Conservation (phyloP, 2,888 invertebrate species). For the Cheiracanthium punctorium region DNA sequence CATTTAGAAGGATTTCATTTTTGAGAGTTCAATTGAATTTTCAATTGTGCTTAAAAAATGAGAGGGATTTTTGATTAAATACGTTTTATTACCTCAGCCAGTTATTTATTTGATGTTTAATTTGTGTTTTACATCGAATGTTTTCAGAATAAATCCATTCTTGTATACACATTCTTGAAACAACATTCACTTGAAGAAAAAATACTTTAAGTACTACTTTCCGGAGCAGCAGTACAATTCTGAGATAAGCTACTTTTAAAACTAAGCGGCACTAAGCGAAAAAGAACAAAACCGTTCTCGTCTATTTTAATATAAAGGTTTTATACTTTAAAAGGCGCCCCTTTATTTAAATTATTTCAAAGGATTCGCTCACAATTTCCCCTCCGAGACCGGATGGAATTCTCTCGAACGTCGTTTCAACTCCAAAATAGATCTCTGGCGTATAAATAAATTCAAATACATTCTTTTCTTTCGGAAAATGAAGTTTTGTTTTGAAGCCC, state of each 20-base stretch:
- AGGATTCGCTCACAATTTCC: neutral
- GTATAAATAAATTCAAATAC: neutral
- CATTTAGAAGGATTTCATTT: too few relatives aligned
- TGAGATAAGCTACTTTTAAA: neutral
- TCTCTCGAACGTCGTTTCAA: neutral
- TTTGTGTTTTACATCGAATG: too few relatives aligned
- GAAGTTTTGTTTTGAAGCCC: neutral
- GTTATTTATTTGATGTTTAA: too few relatives aligned
- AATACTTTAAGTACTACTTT: too few relatives aligned
- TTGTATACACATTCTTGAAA: too few relatives aligned
- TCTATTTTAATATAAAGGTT: neutral
- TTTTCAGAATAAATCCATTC: too few relatives aligned
- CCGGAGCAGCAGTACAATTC: too few relatives aligned
- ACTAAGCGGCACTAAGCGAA: neutral
- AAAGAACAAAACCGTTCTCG: neutral
- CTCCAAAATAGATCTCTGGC: neutral
- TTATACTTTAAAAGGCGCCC: neutral
- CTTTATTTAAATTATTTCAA: neutral
- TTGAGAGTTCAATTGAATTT: too few relatives aligned
- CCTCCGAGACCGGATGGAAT: neutral
- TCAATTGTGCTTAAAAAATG: too few relatives aligned
- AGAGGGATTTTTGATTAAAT: too few relatives aligned
- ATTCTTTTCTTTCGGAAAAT: neutral
- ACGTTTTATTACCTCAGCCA: too few relatives aligned
- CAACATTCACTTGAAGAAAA: too few relatives aligned